Evolutionary conservation across 2,888 invertebrate species (phyloP).

Genomic region (Terebella lapidaria): DNA sequence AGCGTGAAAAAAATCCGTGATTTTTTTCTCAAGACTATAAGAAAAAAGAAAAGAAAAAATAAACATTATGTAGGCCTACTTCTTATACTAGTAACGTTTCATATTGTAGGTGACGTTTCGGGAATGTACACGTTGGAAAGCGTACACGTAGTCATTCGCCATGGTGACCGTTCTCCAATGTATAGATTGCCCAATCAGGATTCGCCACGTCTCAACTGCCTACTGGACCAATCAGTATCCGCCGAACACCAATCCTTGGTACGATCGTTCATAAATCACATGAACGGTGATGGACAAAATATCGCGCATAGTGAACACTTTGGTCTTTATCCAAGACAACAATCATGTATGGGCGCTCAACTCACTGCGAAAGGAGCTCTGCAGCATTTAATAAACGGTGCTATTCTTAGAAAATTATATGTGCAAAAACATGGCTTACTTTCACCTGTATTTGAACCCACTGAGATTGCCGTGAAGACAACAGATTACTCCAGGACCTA

Average conservation of each 20-base stretch:
- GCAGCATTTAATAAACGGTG: conserved; percentile 77
- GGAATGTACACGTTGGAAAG: conserved; percentile 26
- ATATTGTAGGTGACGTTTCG: neutral
- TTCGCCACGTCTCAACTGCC: conserved; percentile 69
- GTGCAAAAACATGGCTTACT: conserved; percentile 36
- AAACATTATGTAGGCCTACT: too few relatives aligned
- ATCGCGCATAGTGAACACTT: conserved; percentile 44
- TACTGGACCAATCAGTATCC: conserved; percentile 37
- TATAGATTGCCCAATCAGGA: conserved; percentile 72
- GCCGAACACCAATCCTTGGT: neutral
- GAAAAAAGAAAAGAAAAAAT: too few relatives aligned
- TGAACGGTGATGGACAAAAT: conserved; percentile 6
- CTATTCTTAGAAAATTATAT: conserved; percentile 57
- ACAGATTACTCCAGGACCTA: conserved; percentile 73
- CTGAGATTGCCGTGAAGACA: conserved; percentile 64
- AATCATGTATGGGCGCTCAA: conserved; percentile 72
- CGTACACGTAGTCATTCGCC: conserved; percentile 63
- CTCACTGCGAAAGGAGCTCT: conserved; percentile 75
- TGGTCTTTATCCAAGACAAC: conserved; percentile 32
- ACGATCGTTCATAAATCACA: conserved; percentile 2
- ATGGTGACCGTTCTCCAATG: conserved; percentile 84
- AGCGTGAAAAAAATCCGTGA: too few relatives aligned
- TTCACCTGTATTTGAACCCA: conserved; percentile 34
- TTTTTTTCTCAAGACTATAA: too few relatives aligned
- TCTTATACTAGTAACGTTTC: too few relatives aligned